Evolutionary conservation across 2,113 vertebrate species (phyloP).

Genomic region (Oncorhynchus gorbuscha): DNA sequence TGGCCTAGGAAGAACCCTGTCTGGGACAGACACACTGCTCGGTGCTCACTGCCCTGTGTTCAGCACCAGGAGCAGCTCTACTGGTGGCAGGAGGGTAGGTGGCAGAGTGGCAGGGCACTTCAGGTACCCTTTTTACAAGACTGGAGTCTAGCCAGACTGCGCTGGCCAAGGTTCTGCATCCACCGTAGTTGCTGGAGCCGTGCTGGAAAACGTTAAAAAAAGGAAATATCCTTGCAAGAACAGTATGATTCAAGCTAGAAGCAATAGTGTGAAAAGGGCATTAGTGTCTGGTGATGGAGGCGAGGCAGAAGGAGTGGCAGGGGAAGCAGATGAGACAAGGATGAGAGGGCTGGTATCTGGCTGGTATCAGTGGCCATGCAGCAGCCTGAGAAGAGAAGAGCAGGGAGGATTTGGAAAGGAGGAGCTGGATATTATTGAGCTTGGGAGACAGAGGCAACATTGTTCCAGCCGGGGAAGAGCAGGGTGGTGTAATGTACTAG

Average conservation of each 20-base stretch:
- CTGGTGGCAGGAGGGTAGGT: background rate
- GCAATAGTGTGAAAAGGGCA: background rate
- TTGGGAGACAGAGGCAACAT: constrained; percentile 25
- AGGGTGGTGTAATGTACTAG: constrained; percentile 1
- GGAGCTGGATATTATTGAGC: constrained; percentile 18
- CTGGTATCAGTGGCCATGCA: no score
- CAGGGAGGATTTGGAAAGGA: background rate
- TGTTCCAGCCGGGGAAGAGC: constrained; percentile 13
- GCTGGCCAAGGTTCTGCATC: no score
- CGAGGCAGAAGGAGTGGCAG: background rate
- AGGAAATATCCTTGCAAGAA: background rate
- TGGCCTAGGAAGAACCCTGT: background rate
- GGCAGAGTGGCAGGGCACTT: no score
- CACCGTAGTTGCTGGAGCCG: no score
- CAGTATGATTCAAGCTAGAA: no score
- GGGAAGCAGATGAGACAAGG: background rate
- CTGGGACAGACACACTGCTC: background rate
- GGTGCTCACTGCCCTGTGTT: constrained; percentile 18
- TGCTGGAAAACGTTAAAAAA: no score
- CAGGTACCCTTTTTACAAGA: background rate
- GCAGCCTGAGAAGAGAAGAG: constrained; percentile 2
- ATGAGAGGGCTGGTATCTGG: background rate
- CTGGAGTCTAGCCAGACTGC: no score
- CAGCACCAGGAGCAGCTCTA: background rate
- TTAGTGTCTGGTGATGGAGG: background rate